Conservation (phyloP, 92 coral and sea anemone genomes). For the Epizoanthus illoricatus region DNA sequence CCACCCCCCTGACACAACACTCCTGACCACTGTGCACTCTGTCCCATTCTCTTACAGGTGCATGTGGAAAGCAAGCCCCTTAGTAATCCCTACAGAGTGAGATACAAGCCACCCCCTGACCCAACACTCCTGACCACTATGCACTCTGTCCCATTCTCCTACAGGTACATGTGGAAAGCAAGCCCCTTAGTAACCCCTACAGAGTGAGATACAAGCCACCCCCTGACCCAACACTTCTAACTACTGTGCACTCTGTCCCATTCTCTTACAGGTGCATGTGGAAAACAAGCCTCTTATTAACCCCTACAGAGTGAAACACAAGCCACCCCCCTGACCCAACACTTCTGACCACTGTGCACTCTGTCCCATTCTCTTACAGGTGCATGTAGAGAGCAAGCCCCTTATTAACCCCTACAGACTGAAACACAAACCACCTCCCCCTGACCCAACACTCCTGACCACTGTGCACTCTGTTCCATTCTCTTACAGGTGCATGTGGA, state of each 20-base stretch:
- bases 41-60: constrained; percentile 40
- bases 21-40: neutral
- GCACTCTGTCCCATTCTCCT: constrained; percentile 47
- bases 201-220: constrained; percentile 79
- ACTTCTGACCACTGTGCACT: neutral
- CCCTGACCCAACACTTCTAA: constrained; percentile 76
- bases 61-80: constrained; percentile 70
- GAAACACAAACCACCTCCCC: constrained; percentile 70
- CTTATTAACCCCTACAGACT: constrained; percentile 78
- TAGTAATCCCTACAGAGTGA: constrained; percentile 81
- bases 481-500: constrained; percentile 62
- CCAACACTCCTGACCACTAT: neutral
- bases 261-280: constrained; percentile 59
- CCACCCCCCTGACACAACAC: constrained; percentile 41
- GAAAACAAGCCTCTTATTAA: constrained; percentile 71
- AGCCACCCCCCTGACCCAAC: constrained; percentile 48
- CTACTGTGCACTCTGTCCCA: constrained; percentile 47
- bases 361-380: constrained; percentile 35
- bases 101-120: constrained; percentile 58
- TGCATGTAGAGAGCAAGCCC: constrained; percentile 69
- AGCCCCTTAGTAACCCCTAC: constrained; percentile 87
- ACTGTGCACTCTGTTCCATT: constrained; percentile 47
- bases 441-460: neutral
- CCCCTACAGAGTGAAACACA: constrained; percentile 78
- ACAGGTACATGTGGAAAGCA: constrained; percentile 73